Evolutionary conservation across 2,888 invertebrate species (phyloP), one percentile per base, ranked within the genome.

Genomic region (Parnassius glacialis): DNA sequence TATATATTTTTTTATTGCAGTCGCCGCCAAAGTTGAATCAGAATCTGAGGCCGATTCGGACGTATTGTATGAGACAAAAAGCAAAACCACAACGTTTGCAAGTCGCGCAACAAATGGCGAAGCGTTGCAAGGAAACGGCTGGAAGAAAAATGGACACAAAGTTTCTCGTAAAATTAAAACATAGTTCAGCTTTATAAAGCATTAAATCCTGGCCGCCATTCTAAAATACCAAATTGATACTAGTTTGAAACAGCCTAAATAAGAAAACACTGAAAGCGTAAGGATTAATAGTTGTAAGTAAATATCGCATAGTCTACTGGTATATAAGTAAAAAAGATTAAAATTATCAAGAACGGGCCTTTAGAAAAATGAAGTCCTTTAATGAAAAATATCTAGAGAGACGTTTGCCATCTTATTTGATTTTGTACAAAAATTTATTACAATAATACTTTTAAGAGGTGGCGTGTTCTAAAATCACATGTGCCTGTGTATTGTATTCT

Each of bases 11-110:
- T 45, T 48, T 9, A 42, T 56, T 54, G 3, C 84, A 95, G 95
- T 94, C 82, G 85, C 87, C 13, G 85, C 85, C 67, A 92, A 93
- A 71, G 94, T 94, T 81, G 90, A 94, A 61, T 94, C 96, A 0
- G 97, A 97, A 74, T 94, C 95, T 1, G 97, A 97, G 69, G 96
- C 96, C 0, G 97, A 97, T 72, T 97, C 96, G 0, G 96, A 97
- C 83, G 95, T 97, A 10, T 87, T 97, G 20, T 97, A 97, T 79
- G 97, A 97, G 80, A 94, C 95, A 10, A 93, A 94, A 62, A 93
- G 92, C 66, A 95, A 94, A 71, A 92, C 93, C 41, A 84, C 88
- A 0, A 76, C 89, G 13, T 87, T 90, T 68, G 77, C 79, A 1
- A 69, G 76, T 1, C 85, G 90, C 10, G 71, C 80, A 1, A 70